A percentile compares a stretch with the other conserved stretches of the same genome.
Evolutionary conservation across 1,140 invertebrate genomes (phyloP).

Genomic region (Solenopsis invicta): DNA sequence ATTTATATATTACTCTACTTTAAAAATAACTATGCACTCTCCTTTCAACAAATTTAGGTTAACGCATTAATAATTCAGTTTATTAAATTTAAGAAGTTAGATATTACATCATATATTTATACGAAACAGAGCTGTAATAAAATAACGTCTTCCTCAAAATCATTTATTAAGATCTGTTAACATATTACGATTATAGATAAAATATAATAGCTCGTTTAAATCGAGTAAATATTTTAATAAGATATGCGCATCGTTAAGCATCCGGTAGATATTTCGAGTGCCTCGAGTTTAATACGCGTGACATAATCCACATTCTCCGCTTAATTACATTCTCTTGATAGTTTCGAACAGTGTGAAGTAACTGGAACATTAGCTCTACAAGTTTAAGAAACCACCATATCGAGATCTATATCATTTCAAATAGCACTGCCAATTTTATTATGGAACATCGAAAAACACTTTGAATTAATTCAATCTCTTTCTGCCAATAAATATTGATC

Average conservation of each 20-base stretch:
- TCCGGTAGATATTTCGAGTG: slow-evolving; percentile 72
- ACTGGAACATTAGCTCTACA: slow-evolving; percentile 31
- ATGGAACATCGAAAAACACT: background rate
- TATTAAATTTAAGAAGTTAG: background rate
- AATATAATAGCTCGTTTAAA: slow-evolving; percentile 44
- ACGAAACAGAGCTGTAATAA: too few relatives aligned
- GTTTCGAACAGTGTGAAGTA: slow-evolving; percentile 70
- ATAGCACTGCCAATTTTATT: background rate
- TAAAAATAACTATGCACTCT: background rate
- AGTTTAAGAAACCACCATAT: slow-evolving; percentile 59
- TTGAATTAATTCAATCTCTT: background rate
- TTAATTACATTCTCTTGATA: slow-evolving; percentile 81
- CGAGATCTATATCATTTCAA: background rate
- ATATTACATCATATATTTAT: background rate
- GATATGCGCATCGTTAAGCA: slow-evolving; percentile 69
- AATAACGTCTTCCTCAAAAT: background rate
- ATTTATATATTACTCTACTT: background rate
- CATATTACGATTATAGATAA: slow-evolving; percentile 7
- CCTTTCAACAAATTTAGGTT: background rate
- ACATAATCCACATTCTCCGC: slow-evolving; percentile 78
- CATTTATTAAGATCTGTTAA: slow-evolving; percentile 7
- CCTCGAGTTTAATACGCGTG: slow-evolving; percentile 72
- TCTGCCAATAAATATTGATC: background rate
- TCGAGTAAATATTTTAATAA: slow-evolving; percentile 66
- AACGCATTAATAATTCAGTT: background rate